Evolutionary conservation across 2,888 invertebrate genomes (phyloP).

Genomic region (Celastrina argiolus): DNA sequence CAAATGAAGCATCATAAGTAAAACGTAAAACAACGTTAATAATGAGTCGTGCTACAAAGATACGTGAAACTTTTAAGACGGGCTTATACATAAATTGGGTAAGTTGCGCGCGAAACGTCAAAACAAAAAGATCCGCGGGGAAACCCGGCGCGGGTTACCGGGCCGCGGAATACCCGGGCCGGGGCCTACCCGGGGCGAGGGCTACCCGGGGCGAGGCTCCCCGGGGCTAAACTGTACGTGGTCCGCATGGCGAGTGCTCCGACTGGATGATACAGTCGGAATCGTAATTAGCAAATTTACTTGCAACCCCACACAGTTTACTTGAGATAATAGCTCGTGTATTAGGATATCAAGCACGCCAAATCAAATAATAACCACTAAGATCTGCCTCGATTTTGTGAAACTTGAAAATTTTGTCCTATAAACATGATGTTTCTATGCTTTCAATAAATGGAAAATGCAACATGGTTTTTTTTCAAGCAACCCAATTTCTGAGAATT

Average conservation of each 20-base stretch:
- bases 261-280: conserved; percentile 20
- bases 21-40: not conserved
- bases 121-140: conserved; percentile 22
- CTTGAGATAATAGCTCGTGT: not conserved
- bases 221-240: conserved; percentile 24
- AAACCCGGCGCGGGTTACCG: not conserved
- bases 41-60: not conserved
- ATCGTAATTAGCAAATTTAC: conserved; percentile 20
- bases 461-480: too few species aligned
- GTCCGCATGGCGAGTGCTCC: conserved; percentile 17
- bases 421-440: too few species aligned
- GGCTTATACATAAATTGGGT: conserved; percentile 23
- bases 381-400: too few species aligned
- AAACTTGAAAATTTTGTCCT: too few species aligned
- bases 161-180: too few species aligned
- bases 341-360: too few species aligned
- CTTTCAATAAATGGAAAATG: too few species aligned
- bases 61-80: conserved; percentile 5
- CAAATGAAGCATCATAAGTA: not conserved
- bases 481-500: too few species aligned
- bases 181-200: too few species aligned
- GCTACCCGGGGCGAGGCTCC: not conserved
- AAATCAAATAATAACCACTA: too few species aligned
- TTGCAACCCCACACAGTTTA: conserved; percentile 4
- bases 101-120: conserved; percentile 22